Evolutionary conservation across 2,113 vertebrate genomes (phyloP).

Genomic region (Azemiops feae): DNA sequence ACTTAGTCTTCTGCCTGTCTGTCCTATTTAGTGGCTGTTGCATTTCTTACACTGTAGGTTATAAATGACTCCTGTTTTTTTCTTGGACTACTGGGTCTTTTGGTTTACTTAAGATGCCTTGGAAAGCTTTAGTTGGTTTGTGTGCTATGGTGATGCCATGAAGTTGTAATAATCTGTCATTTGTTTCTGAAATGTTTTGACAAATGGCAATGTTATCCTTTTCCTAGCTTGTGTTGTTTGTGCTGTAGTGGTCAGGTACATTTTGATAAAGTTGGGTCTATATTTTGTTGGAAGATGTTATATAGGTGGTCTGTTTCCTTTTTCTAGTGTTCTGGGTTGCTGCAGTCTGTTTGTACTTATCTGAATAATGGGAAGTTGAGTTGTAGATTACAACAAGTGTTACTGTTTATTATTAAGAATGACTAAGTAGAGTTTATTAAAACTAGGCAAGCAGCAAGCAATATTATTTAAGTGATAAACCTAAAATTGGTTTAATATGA

Average conservation of each 20-base stretch:
- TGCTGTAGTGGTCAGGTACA: neutral
- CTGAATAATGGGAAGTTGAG: neutral
- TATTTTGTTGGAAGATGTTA: neutral
- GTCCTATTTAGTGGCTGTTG: neutral
- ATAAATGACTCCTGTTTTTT: neutral
- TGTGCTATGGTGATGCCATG: neutral
- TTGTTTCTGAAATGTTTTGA: neutral
- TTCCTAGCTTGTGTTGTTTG: neutral
- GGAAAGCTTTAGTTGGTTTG: neutral
- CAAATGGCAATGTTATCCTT: neutral
- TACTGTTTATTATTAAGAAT: neutral
- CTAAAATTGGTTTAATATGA: neutral
- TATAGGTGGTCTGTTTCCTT: neutral
- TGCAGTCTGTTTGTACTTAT: neutral
- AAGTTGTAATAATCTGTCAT: neutral
- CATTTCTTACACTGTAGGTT: neutral
- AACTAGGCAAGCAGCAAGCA: neutral
- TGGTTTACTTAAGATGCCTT: neutral
- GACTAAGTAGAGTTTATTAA: neutral
- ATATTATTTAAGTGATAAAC: neutral
- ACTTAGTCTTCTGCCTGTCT: neutral
- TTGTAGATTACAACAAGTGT: neutral
- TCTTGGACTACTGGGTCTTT: neutral
- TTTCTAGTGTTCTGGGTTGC: neutral
- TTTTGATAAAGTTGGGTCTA: neutral